Evolutionary conservation across 2,888 invertebrate species (phyloP).

Genomic region (Lordiphosa andalusiaca): DNA sequence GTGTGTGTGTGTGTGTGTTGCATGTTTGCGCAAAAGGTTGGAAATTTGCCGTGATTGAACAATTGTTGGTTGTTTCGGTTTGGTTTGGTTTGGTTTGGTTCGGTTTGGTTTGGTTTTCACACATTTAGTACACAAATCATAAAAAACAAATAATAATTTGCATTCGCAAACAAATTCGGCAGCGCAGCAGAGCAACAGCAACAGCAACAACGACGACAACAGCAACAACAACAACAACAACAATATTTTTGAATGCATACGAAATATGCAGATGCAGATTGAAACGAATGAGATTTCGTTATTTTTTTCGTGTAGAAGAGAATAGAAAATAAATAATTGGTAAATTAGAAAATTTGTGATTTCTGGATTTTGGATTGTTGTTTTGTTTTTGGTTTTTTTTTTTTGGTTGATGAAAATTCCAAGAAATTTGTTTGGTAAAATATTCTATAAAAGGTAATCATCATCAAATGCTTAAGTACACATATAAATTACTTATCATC

Average conservation of each 20-base stretch:
- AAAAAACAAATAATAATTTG: conserved; percentile 8
- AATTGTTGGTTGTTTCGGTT: conserved; percentile 18
- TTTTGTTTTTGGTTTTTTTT: conserved; percentile 7
- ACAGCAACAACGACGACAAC: conserved; percentile 31
- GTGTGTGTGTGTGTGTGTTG: conserved; percentile 44
- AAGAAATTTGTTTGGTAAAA: conserved; percentile 25
- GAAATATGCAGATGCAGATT: conserved; percentile 59
- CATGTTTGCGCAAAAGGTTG: conserved; percentile 17
- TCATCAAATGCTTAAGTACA: conserved; percentile 67
- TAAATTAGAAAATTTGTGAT: conserved; percentile 70
- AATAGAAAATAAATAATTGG: conserved; percentile 77
- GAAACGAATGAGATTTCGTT: conserved; percentile 47
- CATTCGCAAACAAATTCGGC: conserved; percentile 18
- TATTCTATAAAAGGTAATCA: conserved; percentile 47
- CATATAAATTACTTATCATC: conserved; percentile 49
- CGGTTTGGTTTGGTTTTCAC: neutral
- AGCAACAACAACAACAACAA: conserved; percentile 26
- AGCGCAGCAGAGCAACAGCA: conserved; percentile 12
- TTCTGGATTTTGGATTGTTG: conserved; percentile 5
- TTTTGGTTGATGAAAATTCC: conserved; percentile 19
- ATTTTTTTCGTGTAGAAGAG: conserved; percentile 75
- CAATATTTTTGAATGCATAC: conserved; percentile 34
- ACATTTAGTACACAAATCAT: neutral
- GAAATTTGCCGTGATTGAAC: conserved; percentile 11
- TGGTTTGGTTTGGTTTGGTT: neutral